phyloP scores from a whole-genome alignment of 2,113 vertebrate species.

The Gymnorhina tibicen region DNA sequence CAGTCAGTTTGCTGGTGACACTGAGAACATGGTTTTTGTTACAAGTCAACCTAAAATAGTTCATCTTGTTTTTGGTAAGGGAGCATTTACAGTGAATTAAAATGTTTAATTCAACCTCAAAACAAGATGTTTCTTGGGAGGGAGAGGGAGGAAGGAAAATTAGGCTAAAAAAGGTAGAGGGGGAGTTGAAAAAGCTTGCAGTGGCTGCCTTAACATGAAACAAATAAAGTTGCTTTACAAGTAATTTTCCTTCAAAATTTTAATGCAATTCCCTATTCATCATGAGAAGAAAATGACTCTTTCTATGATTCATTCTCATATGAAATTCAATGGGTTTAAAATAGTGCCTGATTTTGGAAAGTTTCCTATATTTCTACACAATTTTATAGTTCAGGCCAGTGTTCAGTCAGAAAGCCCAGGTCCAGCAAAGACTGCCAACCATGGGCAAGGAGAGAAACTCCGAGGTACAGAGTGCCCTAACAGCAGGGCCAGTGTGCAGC shows the following conservation, averaged over 20 bases:
- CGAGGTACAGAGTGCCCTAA: background rate
- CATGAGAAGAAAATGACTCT: background rate
- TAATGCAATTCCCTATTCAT: background rate
- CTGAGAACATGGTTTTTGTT: background rate
- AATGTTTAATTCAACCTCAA: background rate
- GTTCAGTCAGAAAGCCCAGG: background rate
- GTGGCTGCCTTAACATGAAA: background rate
- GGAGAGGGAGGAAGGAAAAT: background rate
- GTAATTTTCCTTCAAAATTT: background rate
- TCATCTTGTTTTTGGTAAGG: background rate
- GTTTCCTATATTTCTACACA: background rate
- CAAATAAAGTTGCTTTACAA: background rate
- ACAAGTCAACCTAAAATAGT: background rate
- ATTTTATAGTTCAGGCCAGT: background rate
- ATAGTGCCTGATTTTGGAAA: background rate
- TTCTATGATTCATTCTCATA: slow-evolving; percentile 20
- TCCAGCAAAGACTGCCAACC: slow-evolving; percentile 4
- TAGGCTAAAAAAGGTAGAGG: background rate
- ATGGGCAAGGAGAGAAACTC: slow-evolving; percentile 13
- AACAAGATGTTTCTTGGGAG: background rate
- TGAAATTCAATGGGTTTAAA: background rate
- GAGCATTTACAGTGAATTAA: background rate
- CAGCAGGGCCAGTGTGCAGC: background rate
- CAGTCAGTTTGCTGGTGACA: background rate
- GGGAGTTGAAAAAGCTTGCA: background rate